phyloP scores from a whole-genome alignment of 2,888 invertebrate species.

The Tetanocera ferruginea region DNA sequence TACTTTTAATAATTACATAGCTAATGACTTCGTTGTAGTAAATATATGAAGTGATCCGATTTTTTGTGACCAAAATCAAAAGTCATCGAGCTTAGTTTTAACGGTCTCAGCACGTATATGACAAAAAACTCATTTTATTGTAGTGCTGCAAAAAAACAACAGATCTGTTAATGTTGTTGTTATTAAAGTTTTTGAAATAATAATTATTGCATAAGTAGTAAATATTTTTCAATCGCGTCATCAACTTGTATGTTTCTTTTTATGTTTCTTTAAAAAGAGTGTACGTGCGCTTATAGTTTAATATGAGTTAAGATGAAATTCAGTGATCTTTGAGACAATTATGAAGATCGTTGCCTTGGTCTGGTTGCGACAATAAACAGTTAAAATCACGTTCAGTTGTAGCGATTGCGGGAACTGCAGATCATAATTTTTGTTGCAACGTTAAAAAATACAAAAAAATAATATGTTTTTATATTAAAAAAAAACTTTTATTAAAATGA shows the following conservation, averaged over 20 bases:
- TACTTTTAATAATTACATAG: not conserved
- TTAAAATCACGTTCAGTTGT: conserved; percentile 33
- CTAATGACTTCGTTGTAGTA: not conserved
- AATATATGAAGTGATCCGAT: not conserved
- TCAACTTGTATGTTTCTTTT: not conserved
- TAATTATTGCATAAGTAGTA: not conserved
- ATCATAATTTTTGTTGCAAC: conserved; percentile 7
- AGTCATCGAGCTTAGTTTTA: not conserved
- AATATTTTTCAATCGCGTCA: conserved; percentile 9
- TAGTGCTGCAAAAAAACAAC: conserved; percentile 3
- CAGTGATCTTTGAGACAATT: conserved; percentile 26
- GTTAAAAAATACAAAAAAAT: not conserved
- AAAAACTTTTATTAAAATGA: not conserved
- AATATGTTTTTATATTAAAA: not conserved
- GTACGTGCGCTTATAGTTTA: not conserved
- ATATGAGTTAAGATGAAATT: conserved; percentile 3
- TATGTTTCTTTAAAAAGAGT: not conserved
- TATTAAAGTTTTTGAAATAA: not conserved
- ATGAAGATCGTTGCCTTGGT: conserved; percentile 39
- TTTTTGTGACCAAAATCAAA: not conserved
- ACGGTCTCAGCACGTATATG: not conserved
- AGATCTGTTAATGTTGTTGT: not conserved
- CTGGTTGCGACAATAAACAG: conserved; percentile 21
- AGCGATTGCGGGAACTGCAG: conserved; percentile 6
- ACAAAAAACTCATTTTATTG: not conserved